Base-by-base conservation (phyloP, 2,797 vertebrate genomes). In the Taeniopygia guttata region DNA sequence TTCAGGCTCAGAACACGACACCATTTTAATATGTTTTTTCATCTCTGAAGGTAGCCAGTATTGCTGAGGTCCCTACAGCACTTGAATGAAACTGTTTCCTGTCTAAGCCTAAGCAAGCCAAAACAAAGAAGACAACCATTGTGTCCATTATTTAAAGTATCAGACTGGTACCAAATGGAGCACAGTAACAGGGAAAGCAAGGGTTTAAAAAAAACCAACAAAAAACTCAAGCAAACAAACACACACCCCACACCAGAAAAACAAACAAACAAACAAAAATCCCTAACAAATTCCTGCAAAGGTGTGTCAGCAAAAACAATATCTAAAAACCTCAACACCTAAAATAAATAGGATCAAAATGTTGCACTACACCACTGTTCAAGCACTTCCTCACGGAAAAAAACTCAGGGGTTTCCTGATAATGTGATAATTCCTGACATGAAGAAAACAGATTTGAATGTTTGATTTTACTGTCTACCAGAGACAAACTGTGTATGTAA, bases 401-500 rank as follows among this genome's bases (percentile, higher is more conserved):
- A 80, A 84, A 67, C 42, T 81, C 66, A 73, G 40, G 25, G n/a
- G 10, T 73, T 36, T 75, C 49, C 58, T 75, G 40, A 48, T 74
- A 67, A 8, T 8, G 19, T 87, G 68, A 2, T 75, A 89, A 79
- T 81, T 91, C 64, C 55, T 60, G 56, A 83, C 48, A 42, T 48
- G 51, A 88, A 81, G 42, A 85, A 91, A 86, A 83, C 46, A 84
- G 43, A 64, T 80, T 36, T 91, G 52, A 81, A 78, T 82, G 54
- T 87, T 89, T 64, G 29, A 88, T 81, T 90, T 78, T 84, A 42
- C 76, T 72, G 87, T 91, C 82, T 78, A 78, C 62, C 79, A 93
- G 68, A 93, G 85, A 56, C 75, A 72, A 91, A 90, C 72, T 15
- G 27, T 11, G 2, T 86, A 69, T 30, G 48, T 81, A 86, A 69